Percentiles rank a stretch among this genome's conserved stretches.
Conservation (phyloP, 1,140 invertebrate genomes). For the Drosophila gunungcola region DNA sequence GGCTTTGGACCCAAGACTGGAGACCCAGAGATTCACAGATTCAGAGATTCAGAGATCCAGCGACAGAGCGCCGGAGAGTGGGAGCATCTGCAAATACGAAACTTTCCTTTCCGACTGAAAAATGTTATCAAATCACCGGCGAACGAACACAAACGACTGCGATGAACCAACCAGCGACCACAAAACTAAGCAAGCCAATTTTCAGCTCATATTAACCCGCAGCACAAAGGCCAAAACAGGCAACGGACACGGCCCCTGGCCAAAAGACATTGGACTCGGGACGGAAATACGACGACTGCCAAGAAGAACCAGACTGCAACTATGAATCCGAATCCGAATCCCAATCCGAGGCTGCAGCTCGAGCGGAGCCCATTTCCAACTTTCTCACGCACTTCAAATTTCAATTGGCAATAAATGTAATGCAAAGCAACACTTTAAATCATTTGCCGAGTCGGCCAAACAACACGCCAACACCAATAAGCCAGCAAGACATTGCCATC, state of each 20-base stretch:
- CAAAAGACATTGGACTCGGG: slow-evolving; percentile 16
- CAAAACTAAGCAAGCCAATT: slow-evolving; percentile 83
- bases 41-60: slow-evolving; percentile 13
- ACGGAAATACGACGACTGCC: slow-evolving; percentile 19
- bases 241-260: slow-evolving; percentile 48
- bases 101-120: slow-evolving; percentile 80
- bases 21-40: slow-evolving; percentile 9
- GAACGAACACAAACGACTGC: slow-evolving; percentile 70
- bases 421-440: slow-evolving; percentile 85
- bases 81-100: slow-evolving; percentile 55
- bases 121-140: slow-evolving; percentile 81
- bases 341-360: slow-evolving; percentile 9
- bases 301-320: slow-evolving; percentile 36
- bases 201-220: slow-evolving; percentile 84
- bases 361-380: slow-evolving; percentile 69
- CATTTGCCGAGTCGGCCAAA: slow-evolving; percentile 76
- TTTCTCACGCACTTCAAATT: slow-evolving; percentile 85
- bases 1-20: slow-evolving; percentile 1
- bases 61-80: slow-evolving; percentile 26
- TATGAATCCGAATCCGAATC: slow-evolving; percentile 22
- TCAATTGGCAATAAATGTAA: slow-evolving; percentile 85
- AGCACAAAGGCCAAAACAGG: slow-evolving; percentile 76
- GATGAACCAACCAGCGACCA: slow-evolving; percentile 55
- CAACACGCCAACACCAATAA: slow-evolving; percentile 76
- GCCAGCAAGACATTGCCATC: slow-evolving; percentile 51